phyloP scores from a whole-genome alignment of 37 sponge, comb jelly and placozoan genomes.

The Dysidea cf. avara region DNA sequence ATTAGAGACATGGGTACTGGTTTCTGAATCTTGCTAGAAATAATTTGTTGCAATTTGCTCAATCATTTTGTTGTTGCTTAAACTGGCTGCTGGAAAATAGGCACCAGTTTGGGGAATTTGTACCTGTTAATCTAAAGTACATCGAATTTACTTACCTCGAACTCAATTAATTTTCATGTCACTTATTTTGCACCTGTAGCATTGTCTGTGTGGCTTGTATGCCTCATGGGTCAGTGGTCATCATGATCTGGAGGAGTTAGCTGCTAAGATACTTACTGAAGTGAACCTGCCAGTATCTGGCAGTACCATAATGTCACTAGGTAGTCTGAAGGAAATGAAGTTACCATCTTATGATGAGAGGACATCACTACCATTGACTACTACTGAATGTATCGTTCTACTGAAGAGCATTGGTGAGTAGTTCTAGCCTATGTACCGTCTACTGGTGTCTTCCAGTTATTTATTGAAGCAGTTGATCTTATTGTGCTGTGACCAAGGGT shows the following conservation, averaged over 20 bases:
- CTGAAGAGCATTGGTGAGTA: slow-evolving; percentile 57
- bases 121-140: too few species aligned
- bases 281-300: slow-evolving; percentile 27
- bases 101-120: too few species aligned
- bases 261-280: slow-evolving; percentile 28
- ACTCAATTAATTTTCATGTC: not conserved
- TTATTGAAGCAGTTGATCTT: too few species aligned
- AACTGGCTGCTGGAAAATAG: too few species aligned
- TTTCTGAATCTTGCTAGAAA: not conserved
- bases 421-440: not conserved
- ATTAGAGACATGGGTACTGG: not conserved
- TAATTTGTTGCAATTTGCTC: not conserved
- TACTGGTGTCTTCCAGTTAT: not conserved
- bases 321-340: slow-evolving; percentile 36
- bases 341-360: slow-evolving; percentile 36
- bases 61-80: not conserved
- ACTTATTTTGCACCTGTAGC: slow-evolving; percentile 15
- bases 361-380: slow-evolving; percentile 47
- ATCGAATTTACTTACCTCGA: too few species aligned
- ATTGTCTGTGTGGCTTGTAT: slow-evolving; percentile 40
- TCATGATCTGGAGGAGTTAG: slow-evolving; percentile 22
- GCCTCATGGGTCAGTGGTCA: slow-evolving; percentile 9
- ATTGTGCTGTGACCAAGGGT: too few species aligned
- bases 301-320: slow-evolving; percentile 25
- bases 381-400: slow-evolving; percentile 28